Percentiles rank a stretch among this genome's conserved stretches.
Evolutionary conservation across 2,888 invertebrate genomes (phyloP).

Genomic region (Yponomeuta evonymella): DNA sequence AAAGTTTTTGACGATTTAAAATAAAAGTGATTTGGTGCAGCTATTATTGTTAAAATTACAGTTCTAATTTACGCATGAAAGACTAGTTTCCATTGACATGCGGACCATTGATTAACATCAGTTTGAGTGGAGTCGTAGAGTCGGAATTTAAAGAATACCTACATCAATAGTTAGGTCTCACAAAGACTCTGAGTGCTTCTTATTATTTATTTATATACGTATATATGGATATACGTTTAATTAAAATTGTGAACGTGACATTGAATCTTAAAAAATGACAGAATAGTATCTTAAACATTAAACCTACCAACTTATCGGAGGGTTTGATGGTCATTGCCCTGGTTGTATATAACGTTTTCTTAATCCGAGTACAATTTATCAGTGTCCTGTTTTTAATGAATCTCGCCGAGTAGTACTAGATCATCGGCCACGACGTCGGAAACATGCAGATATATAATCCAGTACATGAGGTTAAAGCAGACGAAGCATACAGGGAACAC

Average conservation of each 20-base stretch:
- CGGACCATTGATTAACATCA: conserved; percentile 3
- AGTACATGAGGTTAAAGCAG: conserved; percentile 98
- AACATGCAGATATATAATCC: conserved; percentile 97
- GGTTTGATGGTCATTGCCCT: conserved; percentile 14
- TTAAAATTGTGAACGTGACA: conserved; percentile 10
- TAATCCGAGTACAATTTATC: conserved; percentile 9
- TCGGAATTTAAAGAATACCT: conserved; percentile 4
- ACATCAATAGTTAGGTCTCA: not conserved
- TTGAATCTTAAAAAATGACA: conserved; percentile 11
- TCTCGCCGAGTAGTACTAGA: conserved; percentile 81
- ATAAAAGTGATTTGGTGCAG: not conserved
- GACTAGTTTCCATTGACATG: not conserved
- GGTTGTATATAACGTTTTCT: not conserved
- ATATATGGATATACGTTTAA: not conserved
- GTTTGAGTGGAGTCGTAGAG: not conserved
- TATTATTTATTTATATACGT: conserved; percentile 5
- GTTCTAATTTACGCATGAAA: not conserved
- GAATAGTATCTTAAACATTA: conserved; percentile 13
- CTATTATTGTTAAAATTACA: not conserved
- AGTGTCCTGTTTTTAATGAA: conserved; percentile 3
- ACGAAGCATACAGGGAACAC: conserved; percentile 99
- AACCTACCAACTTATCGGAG: conserved; percentile 9
- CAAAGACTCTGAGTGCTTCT: conserved; percentile 8
- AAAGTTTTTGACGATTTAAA: no score
- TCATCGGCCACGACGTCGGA: conserved; percentile 97